phyloP scores from a whole-genome alignment of 1,140 invertebrate genomes.

The Sycophaga agraensis region DNA sequence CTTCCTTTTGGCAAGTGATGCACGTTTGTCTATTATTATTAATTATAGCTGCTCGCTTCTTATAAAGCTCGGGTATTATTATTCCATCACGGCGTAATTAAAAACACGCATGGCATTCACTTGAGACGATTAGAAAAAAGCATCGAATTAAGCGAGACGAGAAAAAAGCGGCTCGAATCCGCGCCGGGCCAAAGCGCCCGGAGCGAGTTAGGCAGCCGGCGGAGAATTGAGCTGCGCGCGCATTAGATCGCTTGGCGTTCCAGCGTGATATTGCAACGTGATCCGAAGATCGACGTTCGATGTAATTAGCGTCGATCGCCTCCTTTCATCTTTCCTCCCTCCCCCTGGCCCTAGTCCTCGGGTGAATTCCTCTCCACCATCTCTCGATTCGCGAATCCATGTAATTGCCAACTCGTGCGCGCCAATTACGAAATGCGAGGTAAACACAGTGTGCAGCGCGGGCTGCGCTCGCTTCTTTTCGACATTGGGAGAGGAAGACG shows the following conservation, averaged over 20 bases:
- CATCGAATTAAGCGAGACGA: background rate
- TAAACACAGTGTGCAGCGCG: slow-evolving; percentile 18
- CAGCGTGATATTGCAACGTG: background rate
- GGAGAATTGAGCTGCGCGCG: too few species aligned
- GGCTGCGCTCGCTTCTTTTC: background rate
- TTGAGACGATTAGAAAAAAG: slow-evolving; percentile 7
- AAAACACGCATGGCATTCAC: background rate
- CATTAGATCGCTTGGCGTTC: background rate
- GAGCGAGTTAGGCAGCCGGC: too few species aligned
- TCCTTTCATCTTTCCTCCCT: slow-evolving; percentile 19
- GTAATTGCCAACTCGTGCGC: slow-evolving; percentile 27
- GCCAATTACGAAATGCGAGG: slow-evolving; percentile 31
- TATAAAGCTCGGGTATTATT: too few species aligned
- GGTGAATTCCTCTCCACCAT: background rate
- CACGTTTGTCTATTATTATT: too few species aligned
- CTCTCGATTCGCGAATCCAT: slow-evolving; percentile 28
- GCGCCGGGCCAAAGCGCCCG: background rate
- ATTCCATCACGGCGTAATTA: background rate
- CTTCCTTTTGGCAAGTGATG: too few species aligned
- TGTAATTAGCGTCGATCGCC: slow-evolving; percentile 11
- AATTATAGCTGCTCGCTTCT: too few species aligned
- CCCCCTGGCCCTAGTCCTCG: background rate
- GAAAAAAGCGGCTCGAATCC: background rate
- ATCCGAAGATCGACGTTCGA: slow-evolving; percentile 20
- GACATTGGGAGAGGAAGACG: background rate